Conservation (phyloP, 2,888 invertebrate species). For the Pomacea canaliculata region DNA sequence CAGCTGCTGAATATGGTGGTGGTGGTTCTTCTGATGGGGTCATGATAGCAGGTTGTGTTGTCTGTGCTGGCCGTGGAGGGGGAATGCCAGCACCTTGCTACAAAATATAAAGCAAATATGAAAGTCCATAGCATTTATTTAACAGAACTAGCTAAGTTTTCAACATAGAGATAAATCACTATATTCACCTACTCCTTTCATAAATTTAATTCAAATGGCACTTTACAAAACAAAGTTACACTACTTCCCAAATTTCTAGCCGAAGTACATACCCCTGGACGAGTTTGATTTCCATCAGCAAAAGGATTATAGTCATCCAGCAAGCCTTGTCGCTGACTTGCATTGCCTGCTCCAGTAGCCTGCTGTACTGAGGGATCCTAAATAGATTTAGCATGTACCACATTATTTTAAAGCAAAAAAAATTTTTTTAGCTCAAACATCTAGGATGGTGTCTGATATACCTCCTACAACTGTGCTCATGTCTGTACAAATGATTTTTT, state of each 20-base stretch:
- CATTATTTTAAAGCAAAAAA: not conserved
- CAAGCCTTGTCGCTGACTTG: slow-evolving; percentile 74
- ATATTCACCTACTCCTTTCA: too few species aligned
- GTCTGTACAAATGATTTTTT: not conserved
- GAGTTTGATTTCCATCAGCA: slow-evolving; percentile 76
- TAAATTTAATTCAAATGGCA: too few species aligned
- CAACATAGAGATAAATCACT: too few species aligned
- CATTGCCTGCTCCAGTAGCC: slow-evolving; percentile 84
- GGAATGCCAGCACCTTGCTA: slow-evolving; percentile 69
- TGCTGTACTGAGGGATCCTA: slow-evolving; percentile 96
- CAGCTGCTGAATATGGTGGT: slow-evolving; percentile 76
- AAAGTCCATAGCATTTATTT: not conserved
- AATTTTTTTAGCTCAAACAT: not conserved
- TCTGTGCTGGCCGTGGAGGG: slow-evolving; percentile 60
- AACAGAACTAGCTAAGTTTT: too few species aligned
- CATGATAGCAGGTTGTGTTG: slow-evolving; percentile 83
- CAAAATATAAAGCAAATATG: not conserved
- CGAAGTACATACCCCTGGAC: slow-evolving; percentile 45
- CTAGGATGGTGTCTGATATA: not conserved
- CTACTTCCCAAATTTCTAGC: not conserved
- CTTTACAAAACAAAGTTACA: too few species aligned
- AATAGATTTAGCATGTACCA: not conserved
- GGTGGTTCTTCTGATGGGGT: slow-evolving; percentile 76
- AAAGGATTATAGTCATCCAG: slow-evolving; percentile 97
- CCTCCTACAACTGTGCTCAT: not conserved